These are phyloP conservation scores for Phrynosoma platyrhinos DNA, from an alignment of 2,113 vertebrate species.

Conservation along the genomic window DNA sequence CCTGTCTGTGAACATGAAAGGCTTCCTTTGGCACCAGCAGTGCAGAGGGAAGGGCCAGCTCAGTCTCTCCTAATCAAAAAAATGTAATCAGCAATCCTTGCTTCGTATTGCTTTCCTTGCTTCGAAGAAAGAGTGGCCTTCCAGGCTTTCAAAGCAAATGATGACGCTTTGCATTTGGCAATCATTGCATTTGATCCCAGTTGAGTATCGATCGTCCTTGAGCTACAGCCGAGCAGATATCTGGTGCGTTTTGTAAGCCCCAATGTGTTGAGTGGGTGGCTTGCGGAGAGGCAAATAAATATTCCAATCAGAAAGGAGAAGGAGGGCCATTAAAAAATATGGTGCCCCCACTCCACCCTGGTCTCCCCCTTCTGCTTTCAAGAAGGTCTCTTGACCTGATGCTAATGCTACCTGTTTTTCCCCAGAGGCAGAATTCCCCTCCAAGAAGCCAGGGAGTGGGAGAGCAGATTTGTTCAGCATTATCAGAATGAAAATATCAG, in stretches of 20 bases:
- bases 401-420: conserved; percentile 47
- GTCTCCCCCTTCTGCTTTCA: conserved; percentile 44
- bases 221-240: conserved; percentile 56
- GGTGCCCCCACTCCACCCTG: conserved; percentile 37
- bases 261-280: conserved; percentile 50
- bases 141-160: conserved; percentile 61
- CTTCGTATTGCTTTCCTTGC: conserved; percentile 45
- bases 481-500: conserved; percentile 60
- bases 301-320: conserved; percentile 56
- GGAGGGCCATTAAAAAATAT: conserved; percentile 40
- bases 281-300: conserved; percentile 66
- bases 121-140: conserved; percentile 7
- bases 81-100: conserved; percentile 66
- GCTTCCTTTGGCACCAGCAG: conserved; percentile 53
- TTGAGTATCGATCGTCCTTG: conserved; percentile 59
- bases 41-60: conserved; percentile 62
- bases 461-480: conserved; percentile 68
- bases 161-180: conserved; percentile 63
- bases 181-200: conserved; percentile 68
- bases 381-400: conserved; percentile 67
- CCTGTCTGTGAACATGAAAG: conserved; percentile 69
- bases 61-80: conserved; percentile 67
- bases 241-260: conserved; percentile 61
- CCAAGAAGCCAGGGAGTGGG: conserved; percentile 56
- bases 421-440: conserved; percentile 56